A percentile compares a stretch with the other conserved stretches of the same genome.
These are phyloP conservation scores for Anniella stebbinsi DNA, from an alignment of 2,797 vertebrate species.

Conservation along the genomic window DNA sequence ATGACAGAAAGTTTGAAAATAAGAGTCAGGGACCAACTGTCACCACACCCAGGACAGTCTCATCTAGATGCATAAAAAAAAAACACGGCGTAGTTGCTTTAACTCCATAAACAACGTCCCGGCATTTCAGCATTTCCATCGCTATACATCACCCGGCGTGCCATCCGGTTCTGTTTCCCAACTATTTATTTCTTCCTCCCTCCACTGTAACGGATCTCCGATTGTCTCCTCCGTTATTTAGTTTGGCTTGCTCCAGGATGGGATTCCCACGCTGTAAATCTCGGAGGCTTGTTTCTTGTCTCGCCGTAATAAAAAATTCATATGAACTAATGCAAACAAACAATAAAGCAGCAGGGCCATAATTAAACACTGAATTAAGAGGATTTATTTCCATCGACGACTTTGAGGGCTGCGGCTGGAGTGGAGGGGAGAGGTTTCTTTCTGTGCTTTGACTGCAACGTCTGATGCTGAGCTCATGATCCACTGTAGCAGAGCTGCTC, in stretches of 20 bases:
- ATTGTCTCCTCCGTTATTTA: conserved; percentile 42
- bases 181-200: conserved; percentile 32
- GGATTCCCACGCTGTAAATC: conserved; percentile 20
- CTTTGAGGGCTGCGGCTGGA: not conserved
- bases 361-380: conserved; percentile 68
- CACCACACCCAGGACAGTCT: not conserved
- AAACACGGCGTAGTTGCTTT: not conserved
- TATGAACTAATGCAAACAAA: conserved; percentile 60
- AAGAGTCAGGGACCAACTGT: not conserved
- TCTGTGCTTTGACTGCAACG: not conserved
- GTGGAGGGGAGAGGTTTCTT: not conserved
- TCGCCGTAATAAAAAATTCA: conserved; percentile 63
- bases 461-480: not conserved
- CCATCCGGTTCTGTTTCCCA: conserved; percentile 21
- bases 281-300: conserved; percentile 33
- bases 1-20: not conserved
- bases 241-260: conserved; percentile 28
- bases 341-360: conserved; percentile 59
- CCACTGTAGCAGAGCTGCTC: not conserved
- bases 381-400: conserved; percentile 25
- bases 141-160: not conserved
- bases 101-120: not conserved
- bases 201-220: conserved; percentile 24
- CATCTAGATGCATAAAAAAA: not conserved
- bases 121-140: not conserved